These are phyloP conservation scores for Anodontia alba DNA, from an alignment of 2,888 invertebrate species.

Conservation along the genomic window DNA sequence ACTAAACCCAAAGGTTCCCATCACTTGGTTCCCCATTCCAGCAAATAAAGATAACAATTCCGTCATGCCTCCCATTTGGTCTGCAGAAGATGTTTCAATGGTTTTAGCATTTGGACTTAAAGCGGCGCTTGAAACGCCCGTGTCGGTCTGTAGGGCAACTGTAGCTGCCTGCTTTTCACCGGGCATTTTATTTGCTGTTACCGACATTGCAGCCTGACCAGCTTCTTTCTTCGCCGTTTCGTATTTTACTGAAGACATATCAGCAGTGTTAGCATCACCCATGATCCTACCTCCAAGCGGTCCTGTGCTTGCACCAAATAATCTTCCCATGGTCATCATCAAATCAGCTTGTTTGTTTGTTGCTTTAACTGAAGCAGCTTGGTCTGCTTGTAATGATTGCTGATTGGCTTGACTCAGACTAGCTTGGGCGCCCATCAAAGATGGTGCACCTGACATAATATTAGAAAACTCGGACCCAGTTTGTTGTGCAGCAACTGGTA, in stretches of 20 bases:
- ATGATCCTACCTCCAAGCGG: background rate
- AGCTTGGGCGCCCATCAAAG: no score
- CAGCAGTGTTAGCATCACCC: background rate
- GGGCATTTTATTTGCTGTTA: background rate
- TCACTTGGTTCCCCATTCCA: background rate
- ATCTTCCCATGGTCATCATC: background rate
- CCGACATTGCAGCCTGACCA: background rate
- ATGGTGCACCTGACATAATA: no score
- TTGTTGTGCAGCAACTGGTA: no score
- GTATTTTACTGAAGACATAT: background rate
- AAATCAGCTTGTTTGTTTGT: background rate
- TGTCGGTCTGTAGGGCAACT: background rate
- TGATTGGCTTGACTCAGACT: no score
- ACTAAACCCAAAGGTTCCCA: background rate
- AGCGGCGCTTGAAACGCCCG: background rate
- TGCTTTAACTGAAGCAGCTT: background rate
- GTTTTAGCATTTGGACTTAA: background rate
- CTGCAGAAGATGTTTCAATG: background rate
- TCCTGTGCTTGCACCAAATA: background rate
- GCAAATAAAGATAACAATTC: background rate
- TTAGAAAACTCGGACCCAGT: no score
- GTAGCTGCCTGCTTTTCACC: background rate
- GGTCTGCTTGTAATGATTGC: background rate
- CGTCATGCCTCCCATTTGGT: no score
- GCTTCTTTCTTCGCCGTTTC: background rate